Conservation (phyloP, 2,113 vertebrate species). For the Hyperoodon ampullatus region DNA sequence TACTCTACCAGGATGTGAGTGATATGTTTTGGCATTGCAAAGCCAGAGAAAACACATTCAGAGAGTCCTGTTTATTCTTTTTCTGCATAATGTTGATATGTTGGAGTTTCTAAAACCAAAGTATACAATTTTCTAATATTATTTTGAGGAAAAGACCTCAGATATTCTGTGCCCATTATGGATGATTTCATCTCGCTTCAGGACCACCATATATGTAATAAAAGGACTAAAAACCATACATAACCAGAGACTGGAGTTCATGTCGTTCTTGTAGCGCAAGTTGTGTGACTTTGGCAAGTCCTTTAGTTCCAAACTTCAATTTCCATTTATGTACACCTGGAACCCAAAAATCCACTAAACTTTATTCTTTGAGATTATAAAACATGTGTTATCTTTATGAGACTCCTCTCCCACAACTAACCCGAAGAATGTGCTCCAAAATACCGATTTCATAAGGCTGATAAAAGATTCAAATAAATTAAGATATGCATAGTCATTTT, state of each 20-base stretch:
- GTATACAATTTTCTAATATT: neutral
- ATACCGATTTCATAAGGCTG: neutral
- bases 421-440: neutral
- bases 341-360: neutral
- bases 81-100: neutral
- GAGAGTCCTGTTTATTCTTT: neutral
- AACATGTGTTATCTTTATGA: neutral
- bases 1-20: neutral
- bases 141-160: constrained; percentile 8
- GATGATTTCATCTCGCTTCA: neutral
- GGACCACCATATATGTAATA: neutral
- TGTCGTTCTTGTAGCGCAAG: neutral
- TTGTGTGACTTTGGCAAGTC: neutral
- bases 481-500: neutral
- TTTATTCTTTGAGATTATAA: neutral
- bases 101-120: constrained; percentile 8
- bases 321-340: neutral
- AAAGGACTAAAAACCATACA: neutral
- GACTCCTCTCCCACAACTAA: neutral
- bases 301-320: neutral
- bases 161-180: neutral
- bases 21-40: neutral
- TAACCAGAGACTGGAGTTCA: neutral
- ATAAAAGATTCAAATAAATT: neutral
- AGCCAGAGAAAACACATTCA: neutral